Evolutionary conservation across 2,113 vertebrate genomes (phyloP), one percentile per base, ranked within the genome.

Genomic region (Drymodes brunneopygia): DNA sequence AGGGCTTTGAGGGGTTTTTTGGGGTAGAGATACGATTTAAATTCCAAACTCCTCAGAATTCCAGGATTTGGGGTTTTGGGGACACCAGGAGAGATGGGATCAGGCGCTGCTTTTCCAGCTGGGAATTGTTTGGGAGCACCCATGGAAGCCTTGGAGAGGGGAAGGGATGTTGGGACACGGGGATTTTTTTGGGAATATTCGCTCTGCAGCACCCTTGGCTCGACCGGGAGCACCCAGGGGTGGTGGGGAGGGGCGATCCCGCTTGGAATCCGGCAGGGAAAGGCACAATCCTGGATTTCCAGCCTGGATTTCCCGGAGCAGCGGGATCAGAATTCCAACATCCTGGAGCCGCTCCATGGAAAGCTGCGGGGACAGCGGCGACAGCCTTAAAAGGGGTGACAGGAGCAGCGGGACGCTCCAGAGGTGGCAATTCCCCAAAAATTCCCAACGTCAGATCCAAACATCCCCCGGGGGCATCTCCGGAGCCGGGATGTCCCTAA

Each of bases 381-480:
- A 78, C 60, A 81, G 36, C 95, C 90, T 96, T 93, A 94, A 93
- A 92, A 91, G 92, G 95, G 92, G 90, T 74, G 95, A 88, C 83
- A 70, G 22, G 47, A 71, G 50, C 86, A 33, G 75, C 13, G 53
- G 31, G 40, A 73, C 9, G 51, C 47, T 87, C 53, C 73, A 8
- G 17, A 2, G 11, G 25, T 6, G 72, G 44, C 56, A 35, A 6
- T n/a, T 70, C 64, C 86, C 72, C 51, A 56, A 12, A 21, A 31
- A 56, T 89, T 66, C 58, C 33, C 65, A 15, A 3, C 35, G 9
- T 15, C 38, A 9, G 29, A 42, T n/a, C 38, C 35, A 19, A 12
- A 21, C 1, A 35, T 44, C 70, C 57, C 27, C 10, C 3, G 35
- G n/a, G 67, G 53, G 3, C 38, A 7, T 20, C 12, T 31, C n/a